A percentile compares a stretch with the other conserved stretches of the same genome.
Conservation (phyloP, 1,140 invertebrate species). For the Cyrtorhinus lividipennis region DNA sequence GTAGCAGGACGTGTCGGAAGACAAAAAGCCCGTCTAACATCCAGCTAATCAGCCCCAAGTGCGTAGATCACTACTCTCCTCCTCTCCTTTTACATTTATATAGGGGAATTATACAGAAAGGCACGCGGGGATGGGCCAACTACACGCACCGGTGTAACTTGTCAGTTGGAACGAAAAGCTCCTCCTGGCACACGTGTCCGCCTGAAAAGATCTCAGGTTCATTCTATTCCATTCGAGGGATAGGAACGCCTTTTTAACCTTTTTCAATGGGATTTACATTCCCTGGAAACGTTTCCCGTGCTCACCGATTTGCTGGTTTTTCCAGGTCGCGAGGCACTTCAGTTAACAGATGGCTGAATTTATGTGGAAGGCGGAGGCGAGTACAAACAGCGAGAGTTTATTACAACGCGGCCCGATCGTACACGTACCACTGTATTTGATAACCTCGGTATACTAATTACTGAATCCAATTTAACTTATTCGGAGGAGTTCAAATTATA, state of each 20-base stretch:
- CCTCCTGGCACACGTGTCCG: background rate
- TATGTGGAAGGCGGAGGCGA: no score
- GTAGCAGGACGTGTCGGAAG: no score
- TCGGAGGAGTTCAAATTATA: no score
- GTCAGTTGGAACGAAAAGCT: background rate
- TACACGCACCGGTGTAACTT: background rate
- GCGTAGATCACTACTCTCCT: background rate
- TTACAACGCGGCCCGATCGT: no score
- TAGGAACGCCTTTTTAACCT: background rate
- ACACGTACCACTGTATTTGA: no score
- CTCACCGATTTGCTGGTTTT: no score
- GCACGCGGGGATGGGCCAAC: background rate
- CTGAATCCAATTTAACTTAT: no score
- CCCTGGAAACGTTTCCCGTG: background rate
- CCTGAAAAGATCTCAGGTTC: background rate
- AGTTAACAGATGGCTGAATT: no score
- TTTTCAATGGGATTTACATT: background rate
- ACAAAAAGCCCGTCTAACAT: background rate
- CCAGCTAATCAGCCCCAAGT: background rate
- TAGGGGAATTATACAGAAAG: constrained; percentile 3
- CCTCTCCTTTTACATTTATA: constrained; percentile 5
- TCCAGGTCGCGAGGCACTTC: no score
- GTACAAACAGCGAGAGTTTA: no score
- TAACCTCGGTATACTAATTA: no score
- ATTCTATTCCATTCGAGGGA: background rate